A percentile compares a stretch with the other conserved stretches of the same genome.
Evolutionary conservation across 2,888 invertebrate species (phyloP).

Genomic region (Cryptophagus acutangulus): DNA sequence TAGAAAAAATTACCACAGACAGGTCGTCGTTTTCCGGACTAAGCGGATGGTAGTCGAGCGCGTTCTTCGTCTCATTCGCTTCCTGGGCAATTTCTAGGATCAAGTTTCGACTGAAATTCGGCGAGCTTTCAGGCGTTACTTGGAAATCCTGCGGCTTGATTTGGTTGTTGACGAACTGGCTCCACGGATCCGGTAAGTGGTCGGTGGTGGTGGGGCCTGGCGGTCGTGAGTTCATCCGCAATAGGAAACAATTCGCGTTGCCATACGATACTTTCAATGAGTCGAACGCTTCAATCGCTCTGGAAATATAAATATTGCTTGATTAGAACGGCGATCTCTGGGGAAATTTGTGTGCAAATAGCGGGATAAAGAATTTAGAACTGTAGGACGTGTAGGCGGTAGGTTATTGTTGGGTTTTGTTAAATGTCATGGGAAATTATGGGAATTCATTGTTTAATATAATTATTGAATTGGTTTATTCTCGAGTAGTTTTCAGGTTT

Average conservation of each 20-base stretch:
- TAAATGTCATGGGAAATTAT: too few relatives aligned
- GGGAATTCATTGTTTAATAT: too few relatives aligned
- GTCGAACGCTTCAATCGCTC: slow-evolving; percentile 79
- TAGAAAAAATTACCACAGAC: slow-evolving; percentile 26
- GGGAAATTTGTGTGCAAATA: too few relatives aligned
- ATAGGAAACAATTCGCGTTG: slow-evolving; percentile 77
- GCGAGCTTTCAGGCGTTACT: slow-evolving; percentile 35
- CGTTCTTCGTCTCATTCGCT: slow-evolving; percentile 42
- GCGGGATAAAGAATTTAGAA: too few relatives aligned
- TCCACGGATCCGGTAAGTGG: slow-evolving; percentile 80
- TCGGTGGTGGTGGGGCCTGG: slow-evolving; percentile 50
- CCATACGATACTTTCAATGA: slow-evolving; percentile 85
- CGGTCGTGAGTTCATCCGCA: slow-evolving; percentile 82
- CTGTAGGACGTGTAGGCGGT: not conserved
- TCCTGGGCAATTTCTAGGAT: slow-evolving; percentile 52
- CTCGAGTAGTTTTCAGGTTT: too few relatives aligned
- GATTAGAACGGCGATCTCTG: not conserved
- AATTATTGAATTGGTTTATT: too few relatives aligned
- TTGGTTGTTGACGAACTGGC: slow-evolving; percentile 63
- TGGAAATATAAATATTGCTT: slow-evolving; percentile 46
- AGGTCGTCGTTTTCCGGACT: slow-evolving; percentile 61
- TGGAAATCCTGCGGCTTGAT: slow-evolving; percentile 34
- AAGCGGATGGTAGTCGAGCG: slow-evolving; percentile 65
- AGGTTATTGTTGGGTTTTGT: not conserved
- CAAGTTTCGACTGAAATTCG: slow-evolving; percentile 28